phyloP scores from a whole-genome alignment of 2,113 vertebrate species.

The Ictidomys tridecemlineatus region DNA sequence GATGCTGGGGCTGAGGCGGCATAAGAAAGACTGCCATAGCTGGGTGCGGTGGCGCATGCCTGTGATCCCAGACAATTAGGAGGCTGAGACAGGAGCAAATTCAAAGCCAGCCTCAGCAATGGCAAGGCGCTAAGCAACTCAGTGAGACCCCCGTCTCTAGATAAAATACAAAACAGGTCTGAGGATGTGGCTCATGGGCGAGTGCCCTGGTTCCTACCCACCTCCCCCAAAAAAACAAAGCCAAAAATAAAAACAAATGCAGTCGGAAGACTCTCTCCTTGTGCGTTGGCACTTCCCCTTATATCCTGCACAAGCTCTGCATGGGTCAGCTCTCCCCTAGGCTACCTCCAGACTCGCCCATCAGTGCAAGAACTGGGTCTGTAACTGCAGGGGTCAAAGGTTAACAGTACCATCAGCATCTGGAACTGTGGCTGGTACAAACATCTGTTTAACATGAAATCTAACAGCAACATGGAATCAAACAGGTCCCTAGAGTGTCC shows the following conservation, averaged over 20 bases:
- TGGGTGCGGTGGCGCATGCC: too few relatives aligned
- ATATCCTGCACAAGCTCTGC: too few relatives aligned
- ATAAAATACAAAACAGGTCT: too few relatives aligned
- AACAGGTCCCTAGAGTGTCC: background rate
- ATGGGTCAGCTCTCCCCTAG: background rate
- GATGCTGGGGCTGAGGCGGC: background rate
- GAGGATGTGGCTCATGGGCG: too few relatives aligned
- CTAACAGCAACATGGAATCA: background rate
- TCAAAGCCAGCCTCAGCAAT: too few relatives aligned
- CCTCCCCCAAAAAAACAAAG: too few relatives aligned
- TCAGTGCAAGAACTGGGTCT: background rate
- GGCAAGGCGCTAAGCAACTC: too few relatives aligned
- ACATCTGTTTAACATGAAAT: background rate
- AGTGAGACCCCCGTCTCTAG: too few relatives aligned
- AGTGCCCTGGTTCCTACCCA: too few relatives aligned
- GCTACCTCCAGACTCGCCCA: background rate
- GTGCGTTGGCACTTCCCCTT: background rate
- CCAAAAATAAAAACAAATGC: background rate
- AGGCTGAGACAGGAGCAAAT: too few relatives aligned
- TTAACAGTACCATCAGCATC: background rate
- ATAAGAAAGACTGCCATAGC: background rate
- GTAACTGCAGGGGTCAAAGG: background rate
- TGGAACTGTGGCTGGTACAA: background rate
- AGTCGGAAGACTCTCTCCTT: background rate
- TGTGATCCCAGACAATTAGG: too few relatives aligned